Conservation (phyloP, 2,888 invertebrate genomes). For the Neoascia interrupta region DNA sequence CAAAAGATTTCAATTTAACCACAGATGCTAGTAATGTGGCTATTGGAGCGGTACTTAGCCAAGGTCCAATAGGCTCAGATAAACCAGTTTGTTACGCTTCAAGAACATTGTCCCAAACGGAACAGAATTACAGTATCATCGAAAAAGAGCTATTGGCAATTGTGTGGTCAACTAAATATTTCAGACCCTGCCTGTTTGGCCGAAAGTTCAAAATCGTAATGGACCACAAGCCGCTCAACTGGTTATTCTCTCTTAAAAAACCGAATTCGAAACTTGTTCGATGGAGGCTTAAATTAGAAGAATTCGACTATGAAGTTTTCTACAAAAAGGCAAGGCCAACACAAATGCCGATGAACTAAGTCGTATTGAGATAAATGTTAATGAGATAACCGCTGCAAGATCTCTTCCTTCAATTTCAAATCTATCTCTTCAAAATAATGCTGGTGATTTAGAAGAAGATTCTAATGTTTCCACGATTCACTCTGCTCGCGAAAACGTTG, state of each 20-base stretch:
- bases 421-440: slow-evolving; percentile 3
- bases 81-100: slow-evolving; percentile 5
- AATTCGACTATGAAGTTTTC: slow-evolving; percentile 70
- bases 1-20: slow-evolving; percentile 15
- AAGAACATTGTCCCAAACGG: slow-evolving; percentile 12
- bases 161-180: slow-evolving; percentile 73
- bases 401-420: background rate
- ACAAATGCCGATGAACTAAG: slow-evolving; percentile 52
- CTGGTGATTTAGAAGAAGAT: slow-evolving; percentile 4
- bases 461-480: slow-evolving; percentile 8
- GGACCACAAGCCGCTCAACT: slow-evolving; percentile 2
- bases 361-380: slow-evolving; percentile 4
- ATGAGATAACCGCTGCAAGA: background rate
- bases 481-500: slow-evolving; percentile 26
- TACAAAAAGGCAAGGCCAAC: slow-evolving; percentile 66
- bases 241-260: background rate
- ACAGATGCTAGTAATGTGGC: slow-evolving; percentile 19
- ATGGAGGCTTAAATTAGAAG: slow-evolving; percentile 74
- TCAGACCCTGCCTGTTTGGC: slow-evolving; percentile 12
- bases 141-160: slow-evolving; percentile 75
- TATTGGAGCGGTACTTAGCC: slow-evolving; percentile 10
- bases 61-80: slow-evolving; percentile 21
- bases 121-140: slow-evolving; percentile 67
- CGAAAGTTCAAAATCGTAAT: slow-evolving; percentile 9
- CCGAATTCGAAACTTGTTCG: slow-evolving; percentile 74